Percentiles rank a stretch among this genome's conserved stretches.
phyloP scores from a whole-genome alignment of 2,797 vertebrate genomes.

The Spondyliosoma cantharus region DNA sequence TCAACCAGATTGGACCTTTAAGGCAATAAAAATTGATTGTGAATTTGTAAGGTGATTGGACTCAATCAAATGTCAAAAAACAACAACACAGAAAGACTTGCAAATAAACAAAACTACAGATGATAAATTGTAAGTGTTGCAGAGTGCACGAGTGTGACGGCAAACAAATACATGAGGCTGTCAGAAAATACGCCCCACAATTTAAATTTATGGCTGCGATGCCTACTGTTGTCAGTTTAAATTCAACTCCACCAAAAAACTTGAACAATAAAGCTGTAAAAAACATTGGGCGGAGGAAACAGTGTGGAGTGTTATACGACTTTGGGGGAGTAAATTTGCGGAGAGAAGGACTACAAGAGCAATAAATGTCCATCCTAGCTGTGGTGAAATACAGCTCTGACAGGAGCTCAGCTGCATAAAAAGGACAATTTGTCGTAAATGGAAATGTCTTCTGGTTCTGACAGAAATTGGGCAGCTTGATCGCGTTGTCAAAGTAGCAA shows the following conservation, averaged over 20 bases:
- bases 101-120: too few relatives aligned
- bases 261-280: slow-evolving; percentile 61
- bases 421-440: slow-evolving; percentile 51
- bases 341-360: slow-evolving; percentile 43
- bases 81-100: background rate
- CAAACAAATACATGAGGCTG: slow-evolving; percentile 18
- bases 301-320: slow-evolving; percentile 51
- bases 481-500: slow-evolving; percentile 44
- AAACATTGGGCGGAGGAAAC: slow-evolving; percentile 49
- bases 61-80: slow-evolving; percentile 6
- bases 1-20: too few relatives aligned
- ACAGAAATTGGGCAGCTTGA: slow-evolving; percentile 51
- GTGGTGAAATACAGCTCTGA: slow-evolving; percentile 57
- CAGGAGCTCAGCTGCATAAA: slow-evolving; percentile 38
- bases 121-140: background rate
- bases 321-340: slow-evolving; percentile 61
- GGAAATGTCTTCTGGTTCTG: slow-evolving; percentile 43
- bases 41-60: background rate
- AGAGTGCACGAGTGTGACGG: background rate
- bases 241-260: slow-evolving; percentile 34
- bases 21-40: background rate
- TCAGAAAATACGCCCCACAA: slow-evolving; percentile 27
- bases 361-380: slow-evolving; percentile 63
- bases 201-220: slow-evolving; percentile 49
- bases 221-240: slow-evolving; percentile 61